Percentiles rank a stretch among this genome's conserved stretches.
These are phyloP conservation scores for Pseudochromis fuscus DNA, from an alignment of 2,797 vertebrate genomes.

Conservation along the genomic window DNA sequence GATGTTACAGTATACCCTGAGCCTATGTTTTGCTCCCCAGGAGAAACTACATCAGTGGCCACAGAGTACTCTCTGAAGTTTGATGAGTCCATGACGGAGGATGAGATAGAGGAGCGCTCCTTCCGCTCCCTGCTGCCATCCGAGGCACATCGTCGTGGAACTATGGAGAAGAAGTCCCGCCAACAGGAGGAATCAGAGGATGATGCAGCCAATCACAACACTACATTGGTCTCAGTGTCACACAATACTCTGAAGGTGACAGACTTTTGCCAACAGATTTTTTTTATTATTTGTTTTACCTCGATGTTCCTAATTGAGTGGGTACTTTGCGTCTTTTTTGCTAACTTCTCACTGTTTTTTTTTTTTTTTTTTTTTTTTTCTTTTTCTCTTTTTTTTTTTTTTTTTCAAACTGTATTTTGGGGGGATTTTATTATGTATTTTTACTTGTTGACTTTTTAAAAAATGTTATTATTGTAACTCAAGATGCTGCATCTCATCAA, in stretches of 20 bases:
- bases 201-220: constrained; percentile 83
- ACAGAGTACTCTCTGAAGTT: constrained; percentile 95
- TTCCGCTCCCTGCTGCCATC: constrained; percentile 96
- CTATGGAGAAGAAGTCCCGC: constrained; percentile 90
- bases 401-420: no score
- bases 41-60: constrained; percentile 89
- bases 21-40: constrained; percentile 40
- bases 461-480: no score
- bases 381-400: no score
- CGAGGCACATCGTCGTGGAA: constrained; percentile 94
- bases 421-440: no score
- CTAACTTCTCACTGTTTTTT: no score
- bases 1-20: neutral
- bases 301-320: no score
- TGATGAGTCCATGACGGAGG: constrained; percentile 96
- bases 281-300: no score
- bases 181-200: constrained; percentile 92
- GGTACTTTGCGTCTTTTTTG: no score
- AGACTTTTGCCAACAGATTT: no score
- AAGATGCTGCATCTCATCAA: no score
- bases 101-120: constrained; percentile 95
- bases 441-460: no score
- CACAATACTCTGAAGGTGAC: constrained; percentile 77
- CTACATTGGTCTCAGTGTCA: constrained; percentile 66
- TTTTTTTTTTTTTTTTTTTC: no score